Conservation (phyloP, 2,113 vertebrate genomes). For the Mesitornis unicolor region DNA sequence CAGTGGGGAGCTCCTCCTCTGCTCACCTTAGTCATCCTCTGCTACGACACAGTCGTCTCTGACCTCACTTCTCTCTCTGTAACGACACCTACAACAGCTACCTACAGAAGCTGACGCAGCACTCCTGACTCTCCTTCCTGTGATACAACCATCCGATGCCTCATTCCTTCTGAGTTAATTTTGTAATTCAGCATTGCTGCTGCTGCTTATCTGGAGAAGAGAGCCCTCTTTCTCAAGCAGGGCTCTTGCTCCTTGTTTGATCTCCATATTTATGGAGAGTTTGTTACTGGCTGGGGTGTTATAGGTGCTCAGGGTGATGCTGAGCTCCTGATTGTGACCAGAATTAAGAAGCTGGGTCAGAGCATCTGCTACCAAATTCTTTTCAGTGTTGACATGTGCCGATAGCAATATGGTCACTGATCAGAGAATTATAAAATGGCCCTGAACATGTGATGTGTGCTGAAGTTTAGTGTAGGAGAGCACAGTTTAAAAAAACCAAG, state of each 20-base stretch:
- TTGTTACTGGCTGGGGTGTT: not conserved
- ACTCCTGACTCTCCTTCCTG: not conserved
- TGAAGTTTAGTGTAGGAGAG: not conserved
- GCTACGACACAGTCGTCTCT: not conserved
- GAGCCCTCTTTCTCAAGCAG: not conserved
- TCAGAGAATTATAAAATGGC: not conserved
- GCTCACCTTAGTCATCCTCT: slow-evolving; percentile 23
- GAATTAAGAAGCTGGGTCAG: not conserved
- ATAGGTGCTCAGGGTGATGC: not conserved
- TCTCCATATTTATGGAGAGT: not conserved
- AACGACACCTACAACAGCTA: not conserved
- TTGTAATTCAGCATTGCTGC: not conserved
- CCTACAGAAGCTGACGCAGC: not conserved
- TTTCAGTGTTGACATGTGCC: not conserved
- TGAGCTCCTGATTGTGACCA: not conserved
- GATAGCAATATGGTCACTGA: not conserved
- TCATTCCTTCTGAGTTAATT: not conserved
- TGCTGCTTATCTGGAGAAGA: not conserved
- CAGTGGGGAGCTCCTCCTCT: not conserved
- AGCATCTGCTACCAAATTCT: not conserved
- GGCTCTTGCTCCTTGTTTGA: not conserved
- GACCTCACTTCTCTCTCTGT: not conserved
- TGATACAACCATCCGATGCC: not conserved
- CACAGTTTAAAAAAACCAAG: not conserved
- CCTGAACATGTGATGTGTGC: not conserved